These are phyloP conservation scores for Acrobasis suavella DNA, from an alignment of 2,888 invertebrate genomes.

Conservation along the genomic window DNA sequence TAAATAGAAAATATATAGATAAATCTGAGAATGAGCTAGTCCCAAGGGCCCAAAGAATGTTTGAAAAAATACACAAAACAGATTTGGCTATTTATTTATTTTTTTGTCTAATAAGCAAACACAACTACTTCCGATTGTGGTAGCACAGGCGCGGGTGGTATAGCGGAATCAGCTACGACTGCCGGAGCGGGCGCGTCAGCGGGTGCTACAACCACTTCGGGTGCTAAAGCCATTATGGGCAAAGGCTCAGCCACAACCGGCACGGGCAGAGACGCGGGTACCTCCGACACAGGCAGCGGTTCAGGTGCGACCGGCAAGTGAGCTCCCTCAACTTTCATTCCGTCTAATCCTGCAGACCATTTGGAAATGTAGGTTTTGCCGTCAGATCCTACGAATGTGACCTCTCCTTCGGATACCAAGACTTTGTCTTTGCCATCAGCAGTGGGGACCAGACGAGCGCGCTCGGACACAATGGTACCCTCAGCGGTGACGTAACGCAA, in stretches of 20 bases:
- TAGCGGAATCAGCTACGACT: background rate
- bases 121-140: conserved; percentile 1
- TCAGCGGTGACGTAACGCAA: conserved; percentile 61
- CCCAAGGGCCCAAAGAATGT: too few relatives aligned
- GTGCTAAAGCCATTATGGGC: background rate
- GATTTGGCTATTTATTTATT: background rate
- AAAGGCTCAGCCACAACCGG: background rate
- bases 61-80: background rate
- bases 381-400: conserved; percentile 54
- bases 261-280: background rate
- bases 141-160: background rate
- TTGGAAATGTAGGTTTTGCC: conserved; percentile 59
- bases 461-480: conserved; percentile 53
- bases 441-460: conserved; percentile 53
- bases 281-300: background rate
- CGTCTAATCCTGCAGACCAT: conserved; percentile 56
- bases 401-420: conserved; percentile 55
- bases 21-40: too few relatives aligned
- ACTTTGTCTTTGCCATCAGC: conserved; percentile 45
- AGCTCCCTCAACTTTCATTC: conserved; percentile 47
- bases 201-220: background rate
- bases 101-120: conserved; percentile 6
- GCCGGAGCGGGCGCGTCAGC: background rate
- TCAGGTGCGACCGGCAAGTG: conserved; percentile 43
- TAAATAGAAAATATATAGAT: too few relatives aligned